Evolutionary conservation across 2,888 invertebrate species (phyloP).

Genomic region (Sesia bembeciformis): DNA sequence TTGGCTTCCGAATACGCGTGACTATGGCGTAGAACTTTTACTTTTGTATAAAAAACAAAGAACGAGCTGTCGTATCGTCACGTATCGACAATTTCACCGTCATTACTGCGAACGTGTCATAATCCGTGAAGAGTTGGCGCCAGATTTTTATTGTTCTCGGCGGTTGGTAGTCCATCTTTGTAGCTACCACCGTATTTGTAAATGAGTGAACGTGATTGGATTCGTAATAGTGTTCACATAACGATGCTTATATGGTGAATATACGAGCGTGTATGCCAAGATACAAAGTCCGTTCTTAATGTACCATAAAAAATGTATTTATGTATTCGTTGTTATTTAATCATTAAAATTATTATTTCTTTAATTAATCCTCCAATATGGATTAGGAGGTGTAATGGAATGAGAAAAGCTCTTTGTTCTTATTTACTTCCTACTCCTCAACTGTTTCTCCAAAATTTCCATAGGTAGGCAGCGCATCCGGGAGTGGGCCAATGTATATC

Average conservation of each 20-base stretch:
- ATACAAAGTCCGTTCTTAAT: too few relatives aligned
- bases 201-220: conserved; percentile 13
- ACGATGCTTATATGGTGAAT: not conserved
- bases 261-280: not conserved
- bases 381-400: too few relatives aligned
- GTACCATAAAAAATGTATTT: too few relatives aligned
- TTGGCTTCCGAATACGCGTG: conserved; percentile 50
- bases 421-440: too few relatives aligned
- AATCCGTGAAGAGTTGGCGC: conserved; percentile 61
- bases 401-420: too few relatives aligned
- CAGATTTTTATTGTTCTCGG: conserved; percentile 54
- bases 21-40: conserved; percentile 51
- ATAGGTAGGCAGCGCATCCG: too few relatives aligned
- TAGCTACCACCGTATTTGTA: conserved; percentile 3
- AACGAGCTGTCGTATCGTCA: conserved; percentile 36
- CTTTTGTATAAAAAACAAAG: conserved; percentile 41
- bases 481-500: too few relatives aligned
- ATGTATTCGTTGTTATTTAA: too few relatives aligned
- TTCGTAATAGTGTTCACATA: conserved; percentile 2
- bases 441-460: too few relatives aligned
- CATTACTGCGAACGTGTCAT: conserved; percentile 63
- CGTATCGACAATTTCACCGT: conserved; percentile 61
- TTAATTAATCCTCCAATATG: too few relatives aligned
- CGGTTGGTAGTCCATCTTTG: conserved; percentile 26
- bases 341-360: too few relatives aligned